phyloP scores from a whole-genome alignment of 92 coral and sea anemone species.

The Metridium senile region DNA sequence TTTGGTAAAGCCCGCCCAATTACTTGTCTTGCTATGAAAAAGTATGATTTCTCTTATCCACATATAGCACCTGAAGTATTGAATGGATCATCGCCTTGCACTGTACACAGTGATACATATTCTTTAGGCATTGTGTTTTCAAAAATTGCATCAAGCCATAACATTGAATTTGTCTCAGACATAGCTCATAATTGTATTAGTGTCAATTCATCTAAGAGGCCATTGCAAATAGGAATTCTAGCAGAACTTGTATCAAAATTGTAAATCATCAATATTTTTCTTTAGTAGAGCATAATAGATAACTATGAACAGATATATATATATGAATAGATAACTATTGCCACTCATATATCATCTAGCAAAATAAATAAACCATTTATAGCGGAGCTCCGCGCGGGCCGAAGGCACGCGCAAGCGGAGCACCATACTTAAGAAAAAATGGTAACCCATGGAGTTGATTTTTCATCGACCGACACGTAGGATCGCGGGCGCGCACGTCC shows the following conservation, averaged over 20 bases:
- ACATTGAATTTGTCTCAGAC: not conserved
- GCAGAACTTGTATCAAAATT: not conserved
- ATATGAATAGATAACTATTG: too few relatives aligned
- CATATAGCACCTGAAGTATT: conserved; percentile 44
- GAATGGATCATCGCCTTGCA: conserved; percentile 29
- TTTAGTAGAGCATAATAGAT: not conserved
- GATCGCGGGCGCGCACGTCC: too few relatives aligned
- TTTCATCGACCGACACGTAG: too few relatives aligned
- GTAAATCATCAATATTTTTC: not conserved
- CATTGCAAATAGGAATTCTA: conserved; percentile 24
- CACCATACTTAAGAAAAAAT: too few relatives aligned
- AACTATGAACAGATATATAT: too few relatives aligned
- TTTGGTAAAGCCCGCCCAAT: conserved; percentile 22
- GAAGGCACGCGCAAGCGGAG: too few relatives aligned
- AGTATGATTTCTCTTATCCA: conserved; percentile 17
- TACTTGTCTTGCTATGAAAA: conserved; percentile 19
- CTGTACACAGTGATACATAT: conserved; percentile 30
- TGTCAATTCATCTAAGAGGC: conserved; percentile 12
- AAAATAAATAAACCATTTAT: not conserved
- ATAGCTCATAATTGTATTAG: conserved; percentile 13
- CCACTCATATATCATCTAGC: not conserved
- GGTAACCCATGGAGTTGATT: too few relatives aligned
- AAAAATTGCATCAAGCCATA: conserved; percentile 19
- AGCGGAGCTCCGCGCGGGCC: too few relatives aligned
- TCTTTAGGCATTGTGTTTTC: conserved; percentile 35